Percentiles rank a stretch among this genome's conserved stretches.
Conservation (phyloP, 1,140 invertebrate species). For the Ephestia elutella region DNA sequence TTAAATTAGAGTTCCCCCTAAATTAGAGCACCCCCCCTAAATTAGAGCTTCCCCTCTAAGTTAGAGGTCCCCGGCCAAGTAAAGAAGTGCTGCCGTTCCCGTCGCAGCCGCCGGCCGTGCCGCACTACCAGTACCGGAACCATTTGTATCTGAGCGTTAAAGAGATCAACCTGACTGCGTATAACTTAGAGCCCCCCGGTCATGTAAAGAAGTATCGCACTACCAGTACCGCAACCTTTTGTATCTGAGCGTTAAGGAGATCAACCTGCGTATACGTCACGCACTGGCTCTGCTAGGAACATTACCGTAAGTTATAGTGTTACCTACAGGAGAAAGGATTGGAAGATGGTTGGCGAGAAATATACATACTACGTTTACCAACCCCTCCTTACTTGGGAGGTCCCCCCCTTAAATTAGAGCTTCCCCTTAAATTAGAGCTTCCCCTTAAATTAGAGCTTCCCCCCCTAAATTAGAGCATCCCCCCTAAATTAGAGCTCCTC, state of each 20-base stretch:
- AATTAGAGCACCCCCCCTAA: too few species aligned
- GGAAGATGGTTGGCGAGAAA: too few species aligned
- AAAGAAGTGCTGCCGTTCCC: slow-evolving; percentile 96
- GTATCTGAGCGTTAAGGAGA: slow-evolving; percentile 90
- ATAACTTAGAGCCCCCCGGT: too few species aligned
- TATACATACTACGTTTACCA: too few species aligned
- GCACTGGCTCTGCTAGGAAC: slow-evolving; percentile 80
- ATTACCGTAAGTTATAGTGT: slow-evolving; percentile 72
- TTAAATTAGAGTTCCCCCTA: too few species aligned
- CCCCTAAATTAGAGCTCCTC: too few species aligned
- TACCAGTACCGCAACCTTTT: slow-evolving; percentile 91
- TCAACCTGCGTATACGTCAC: slow-evolving; percentile 88
- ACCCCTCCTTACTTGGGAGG: background rate
- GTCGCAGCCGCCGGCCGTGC: slow-evolving; percentile 80
- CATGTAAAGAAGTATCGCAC: slow-evolving; percentile 92
- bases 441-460: too few species aligned
- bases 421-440: too few species aligned
- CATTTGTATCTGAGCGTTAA: slow-evolving; percentile 92
- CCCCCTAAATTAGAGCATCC: too few species aligned
- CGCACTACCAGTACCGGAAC: slow-evolving; percentile 90
- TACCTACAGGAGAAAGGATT: too few species aligned
- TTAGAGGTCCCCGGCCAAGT: slow-evolving; percentile 85
- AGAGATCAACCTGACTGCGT: slow-evolving; percentile 85
- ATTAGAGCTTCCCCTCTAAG: too few species aligned
- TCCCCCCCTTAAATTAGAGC: too few species aligned